Base-by-base conservation (phyloP, 2,113 vertebrate genomes). In the Lanius ludovicianus region DNA sequence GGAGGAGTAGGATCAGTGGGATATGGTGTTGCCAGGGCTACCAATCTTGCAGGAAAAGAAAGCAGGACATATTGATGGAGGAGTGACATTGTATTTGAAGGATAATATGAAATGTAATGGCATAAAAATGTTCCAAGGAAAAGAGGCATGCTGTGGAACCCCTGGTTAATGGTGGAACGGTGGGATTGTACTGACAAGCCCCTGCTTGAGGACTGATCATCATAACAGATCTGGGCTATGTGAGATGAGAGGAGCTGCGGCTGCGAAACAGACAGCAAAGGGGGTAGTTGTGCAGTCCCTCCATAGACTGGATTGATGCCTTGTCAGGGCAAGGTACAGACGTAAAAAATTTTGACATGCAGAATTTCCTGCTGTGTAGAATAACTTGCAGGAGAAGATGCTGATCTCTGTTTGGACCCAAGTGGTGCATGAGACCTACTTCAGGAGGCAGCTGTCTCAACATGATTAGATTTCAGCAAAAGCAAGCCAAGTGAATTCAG, bases 21-120 rank as follows among this genome's bases (percentile, higher is more conserved):
- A 59, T 82, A 71, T 0, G 7, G 33, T 71, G 85, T 93, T 95
- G 93, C 90, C 93, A 90, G 44, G 93, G 93, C 53, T 96, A 85
- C 85, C 56, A 92, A 33, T 60, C 56, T 67, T 59, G 23, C 27
- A 75, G 62, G 52, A 90, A 71, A 87, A 85, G 70, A 70, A 82
- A 90, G 20, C 64, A 74, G 60, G 64, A 82, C 78, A 75, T 93
- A 75, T 50, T 84, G 82, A 39, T 1, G 21, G 65, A 42, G 74
- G 47, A 79, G 23, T 71, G 28, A 31, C 0, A 0, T 21, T 69
- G 64, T 63, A 42, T 75, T 90, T 90, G 75, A 75, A 87, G 78
- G 23, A 41, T 87, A 82, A 67, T 53, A 46, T 41, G 44, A 91
- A 52, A 13, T 13, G 57, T 50, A 68, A 64, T 7, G 24, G 44